phyloP scores from a whole-genome alignment of 2,797 vertebrate genomes.

The Intellagama lesueurii region DNA sequence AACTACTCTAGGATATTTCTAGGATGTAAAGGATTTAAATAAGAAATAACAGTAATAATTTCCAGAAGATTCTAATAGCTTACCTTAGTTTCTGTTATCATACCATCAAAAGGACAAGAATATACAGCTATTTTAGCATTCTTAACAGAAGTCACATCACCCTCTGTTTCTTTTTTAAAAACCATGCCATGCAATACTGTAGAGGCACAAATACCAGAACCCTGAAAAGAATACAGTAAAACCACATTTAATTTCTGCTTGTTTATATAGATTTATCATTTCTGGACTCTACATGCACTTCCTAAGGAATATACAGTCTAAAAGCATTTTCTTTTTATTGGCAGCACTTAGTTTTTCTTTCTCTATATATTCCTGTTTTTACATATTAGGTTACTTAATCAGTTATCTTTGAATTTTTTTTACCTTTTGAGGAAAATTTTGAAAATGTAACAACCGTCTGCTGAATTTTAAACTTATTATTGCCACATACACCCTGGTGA shows the following conservation, averaged over 20 bases:
- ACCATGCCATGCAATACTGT: conserved; percentile 97
- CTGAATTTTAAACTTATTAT: neutral
- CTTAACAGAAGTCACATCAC: conserved; percentile 94
- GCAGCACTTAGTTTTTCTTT: neutral
- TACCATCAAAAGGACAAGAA: conserved; percentile 97
- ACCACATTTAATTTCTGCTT: neutral
- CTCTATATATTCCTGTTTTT: neutral
- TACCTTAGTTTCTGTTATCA: conserved; percentile 98
- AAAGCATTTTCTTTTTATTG: neutral
- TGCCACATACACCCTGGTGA: too few relatives aligned
- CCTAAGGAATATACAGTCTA: neutral
- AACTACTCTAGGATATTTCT: neutral
- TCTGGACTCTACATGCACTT: neutral
- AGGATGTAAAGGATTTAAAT: neutral
- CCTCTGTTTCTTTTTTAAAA: conserved; percentile 97
- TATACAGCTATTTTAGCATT: conserved; percentile 95
- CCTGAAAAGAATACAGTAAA: conserved; percentile 77
- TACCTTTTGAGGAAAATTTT: neutral
- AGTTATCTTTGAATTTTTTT: neutral
- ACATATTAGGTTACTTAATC: neutral
- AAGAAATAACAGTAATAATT: neutral
- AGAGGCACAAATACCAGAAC: conserved; percentile 90
- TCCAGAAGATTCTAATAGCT: conserved; percentile 24
- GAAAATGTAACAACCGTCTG: neutral
- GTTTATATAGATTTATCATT: neutral